Evolutionary conservation across 2,113 vertebrate genomes (phyloP).

Genomic region (Erpornis zantholeuca): DNA sequence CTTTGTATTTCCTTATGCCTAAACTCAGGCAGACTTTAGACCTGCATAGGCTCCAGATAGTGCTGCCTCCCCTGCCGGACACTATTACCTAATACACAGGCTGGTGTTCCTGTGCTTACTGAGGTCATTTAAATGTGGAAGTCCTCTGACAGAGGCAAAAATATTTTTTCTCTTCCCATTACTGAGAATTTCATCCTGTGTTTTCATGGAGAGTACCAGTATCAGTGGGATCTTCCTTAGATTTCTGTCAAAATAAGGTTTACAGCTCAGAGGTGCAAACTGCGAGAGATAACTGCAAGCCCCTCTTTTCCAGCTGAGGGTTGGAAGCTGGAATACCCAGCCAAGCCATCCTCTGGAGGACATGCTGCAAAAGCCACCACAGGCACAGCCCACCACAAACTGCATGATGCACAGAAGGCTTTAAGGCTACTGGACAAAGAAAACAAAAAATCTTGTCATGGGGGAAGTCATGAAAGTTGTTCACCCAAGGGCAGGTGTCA

Average conservation of each 20-base stretch:
- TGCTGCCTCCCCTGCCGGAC: neutral
- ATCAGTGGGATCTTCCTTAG: neutral
- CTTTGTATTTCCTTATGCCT: neutral
- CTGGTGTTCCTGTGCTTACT: neutral
- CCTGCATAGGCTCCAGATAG: neutral
- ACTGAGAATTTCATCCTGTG: neutral
- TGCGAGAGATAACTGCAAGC: neutral
- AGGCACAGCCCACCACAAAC: neutral
- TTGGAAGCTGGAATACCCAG: neutral
- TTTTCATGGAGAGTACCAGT: neutral
- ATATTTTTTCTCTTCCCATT: neutral
- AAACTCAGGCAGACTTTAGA: conserved; percentile 7
- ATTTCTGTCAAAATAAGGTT: neutral
- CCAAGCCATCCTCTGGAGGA: neutral
- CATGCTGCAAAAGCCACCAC: neutral
- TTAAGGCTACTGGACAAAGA: neutral
- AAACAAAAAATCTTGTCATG: neutral
- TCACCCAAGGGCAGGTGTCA: neutral
- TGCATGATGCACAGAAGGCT: neutral
- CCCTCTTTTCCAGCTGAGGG: neutral
- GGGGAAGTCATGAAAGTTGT: neutral
- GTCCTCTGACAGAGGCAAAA: neutral
- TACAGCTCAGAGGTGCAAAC: neutral
- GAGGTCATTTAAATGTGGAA: neutral
- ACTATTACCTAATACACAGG: neutral